A percentile compares a stretch with the other conserved stretches of the same genome.
These are phyloP conservation scores for Megaceryle alcyon DNA, from an alignment of 2,797 vertebrate species.

Conservation along the genomic window DNA sequence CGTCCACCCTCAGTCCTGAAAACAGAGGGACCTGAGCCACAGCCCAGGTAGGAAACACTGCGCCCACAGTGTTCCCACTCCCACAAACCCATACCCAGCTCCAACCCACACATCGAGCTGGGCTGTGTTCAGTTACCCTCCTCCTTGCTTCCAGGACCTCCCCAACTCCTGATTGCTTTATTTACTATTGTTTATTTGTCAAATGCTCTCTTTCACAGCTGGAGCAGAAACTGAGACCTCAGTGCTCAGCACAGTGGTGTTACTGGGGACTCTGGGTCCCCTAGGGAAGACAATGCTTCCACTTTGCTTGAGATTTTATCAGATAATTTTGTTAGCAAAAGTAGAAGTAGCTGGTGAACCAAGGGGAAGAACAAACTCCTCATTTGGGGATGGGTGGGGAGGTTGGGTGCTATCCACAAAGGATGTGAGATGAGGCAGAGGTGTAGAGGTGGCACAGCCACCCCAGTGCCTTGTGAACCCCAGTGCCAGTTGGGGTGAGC, in stretches of 20 bases:
- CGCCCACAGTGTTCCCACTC: not conserved
- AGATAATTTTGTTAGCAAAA: not conserved
- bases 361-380: not conserved
- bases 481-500: not conserved
- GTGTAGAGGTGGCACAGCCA: not conserved
- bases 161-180: not conserved
- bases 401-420: not conserved
- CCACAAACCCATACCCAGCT: not conserved
- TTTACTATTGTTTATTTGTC: not conserved
- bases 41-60: not conserved
- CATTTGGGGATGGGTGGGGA: not conserved
- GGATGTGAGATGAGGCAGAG: not conserved
- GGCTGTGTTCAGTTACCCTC: not conserved
- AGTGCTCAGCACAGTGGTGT: not conserved
- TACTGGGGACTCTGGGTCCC: not conserved
- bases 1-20: not conserved
- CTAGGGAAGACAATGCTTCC: rapidly evolving
- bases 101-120: rapidly evolving
- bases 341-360: not conserved
- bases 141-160: not conserved
- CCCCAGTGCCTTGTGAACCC: rapidly evolving
- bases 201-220: not conserved
- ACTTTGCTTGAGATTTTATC: not conserved
- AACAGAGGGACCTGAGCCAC: not conserved
- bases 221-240: not conserved